These are phyloP conservation scores for Pterophyllum scalare DNA, from an alignment of 2,113 vertebrate species.

Conservation along the genomic window DNA sequence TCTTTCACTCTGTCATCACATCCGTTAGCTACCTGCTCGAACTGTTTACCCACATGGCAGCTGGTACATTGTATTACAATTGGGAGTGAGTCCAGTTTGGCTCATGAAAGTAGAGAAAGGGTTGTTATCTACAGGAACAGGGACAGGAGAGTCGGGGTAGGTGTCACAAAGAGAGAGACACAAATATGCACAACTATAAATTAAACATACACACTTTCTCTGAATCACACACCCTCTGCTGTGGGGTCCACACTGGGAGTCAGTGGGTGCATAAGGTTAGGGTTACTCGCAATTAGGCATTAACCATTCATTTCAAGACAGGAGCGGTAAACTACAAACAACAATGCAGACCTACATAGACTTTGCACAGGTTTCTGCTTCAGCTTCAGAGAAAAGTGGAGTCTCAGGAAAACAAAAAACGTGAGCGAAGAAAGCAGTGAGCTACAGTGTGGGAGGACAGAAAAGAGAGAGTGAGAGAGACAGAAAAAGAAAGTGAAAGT, in stretches of 20 bases:
- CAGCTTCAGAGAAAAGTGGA: background rate
- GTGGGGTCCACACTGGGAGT: slow-evolving; percentile 18
- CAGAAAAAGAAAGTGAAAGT: slow-evolving; percentile 8
- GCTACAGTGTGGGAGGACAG: slow-evolving; percentile 36
- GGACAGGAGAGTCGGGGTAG: slow-evolving; percentile 55
- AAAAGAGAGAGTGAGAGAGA: background rate
- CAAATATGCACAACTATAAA: slow-evolving; percentile 10
- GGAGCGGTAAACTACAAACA: background rate
- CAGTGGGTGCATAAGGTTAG: background rate
- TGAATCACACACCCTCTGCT: background rate
- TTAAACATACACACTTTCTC: slow-evolving; percentile 14
- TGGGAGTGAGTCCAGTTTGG: slow-evolving; percentile 69
- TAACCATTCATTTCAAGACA: slow-evolving; percentile 5
- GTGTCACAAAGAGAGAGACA: slow-evolving; percentile 28
- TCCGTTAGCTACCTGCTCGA: slow-evolving; percentile 36
- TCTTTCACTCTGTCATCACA: slow-evolving; percentile 29
- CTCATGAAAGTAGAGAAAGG: slow-evolving; percentile 35
- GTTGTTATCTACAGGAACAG: slow-evolving; percentile 68
- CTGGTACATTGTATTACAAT: slow-evolving; percentile 52
- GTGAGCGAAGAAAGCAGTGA: background rate
- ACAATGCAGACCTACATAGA: background rate
- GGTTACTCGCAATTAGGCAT: background rate
- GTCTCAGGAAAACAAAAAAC: background rate
- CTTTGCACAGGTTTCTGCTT: background rate
- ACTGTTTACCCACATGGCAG: slow-evolving; percentile 47